phyloP scores from a whole-genome alignment of 2,888 invertebrate genomes.

The Calliphora vomitoria region DNA sequence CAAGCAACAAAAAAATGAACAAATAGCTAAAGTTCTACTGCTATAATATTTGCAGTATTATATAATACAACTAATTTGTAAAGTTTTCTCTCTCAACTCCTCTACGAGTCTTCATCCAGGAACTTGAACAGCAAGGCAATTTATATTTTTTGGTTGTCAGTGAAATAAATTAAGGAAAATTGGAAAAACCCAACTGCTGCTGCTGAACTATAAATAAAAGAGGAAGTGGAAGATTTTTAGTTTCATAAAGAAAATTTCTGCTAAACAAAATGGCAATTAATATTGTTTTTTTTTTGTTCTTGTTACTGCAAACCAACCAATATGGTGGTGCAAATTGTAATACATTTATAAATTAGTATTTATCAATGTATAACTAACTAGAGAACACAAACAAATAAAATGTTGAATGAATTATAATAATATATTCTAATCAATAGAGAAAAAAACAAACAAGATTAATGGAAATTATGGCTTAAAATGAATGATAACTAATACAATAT shows the following conservation, averaged over 20 bases:
- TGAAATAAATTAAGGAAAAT: conserved; percentile 38
- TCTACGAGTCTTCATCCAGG: conserved; percentile 12
- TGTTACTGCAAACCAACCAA: not conserved
- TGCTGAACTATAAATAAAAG: not conserved
- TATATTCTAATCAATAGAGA: not conserved
- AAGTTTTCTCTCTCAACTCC: conserved; percentile 5
- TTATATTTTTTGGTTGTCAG: not conserved
- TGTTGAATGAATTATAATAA: too few relatives aligned
- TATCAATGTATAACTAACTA: too few relatives aligned
- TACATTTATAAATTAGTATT: too few relatives aligned
- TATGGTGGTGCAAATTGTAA: not conserved
- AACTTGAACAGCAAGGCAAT: not conserved
- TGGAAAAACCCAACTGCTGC: conserved; percentile 14
- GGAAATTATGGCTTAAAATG: not conserved
- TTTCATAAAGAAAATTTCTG: conserved; percentile 12
- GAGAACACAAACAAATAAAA: too few relatives aligned
- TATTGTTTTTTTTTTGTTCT: not conserved
- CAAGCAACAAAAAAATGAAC: not conserved
- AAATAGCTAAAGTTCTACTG: conserved; percentile 35
- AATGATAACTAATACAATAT: too few relatives aligned
- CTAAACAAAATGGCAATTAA: conserved; percentile 26
- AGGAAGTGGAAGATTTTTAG: not conserved
- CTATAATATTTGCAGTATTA: conserved; percentile 13
- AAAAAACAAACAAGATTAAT: not conserved
- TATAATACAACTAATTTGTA: conserved; percentile 51